A percentile compares a stretch with the other conserved stretches of the same genome.
Conservation (phyloP, 2,113 vertebrate species). For the Mohoua ochrocephala region DNA sequence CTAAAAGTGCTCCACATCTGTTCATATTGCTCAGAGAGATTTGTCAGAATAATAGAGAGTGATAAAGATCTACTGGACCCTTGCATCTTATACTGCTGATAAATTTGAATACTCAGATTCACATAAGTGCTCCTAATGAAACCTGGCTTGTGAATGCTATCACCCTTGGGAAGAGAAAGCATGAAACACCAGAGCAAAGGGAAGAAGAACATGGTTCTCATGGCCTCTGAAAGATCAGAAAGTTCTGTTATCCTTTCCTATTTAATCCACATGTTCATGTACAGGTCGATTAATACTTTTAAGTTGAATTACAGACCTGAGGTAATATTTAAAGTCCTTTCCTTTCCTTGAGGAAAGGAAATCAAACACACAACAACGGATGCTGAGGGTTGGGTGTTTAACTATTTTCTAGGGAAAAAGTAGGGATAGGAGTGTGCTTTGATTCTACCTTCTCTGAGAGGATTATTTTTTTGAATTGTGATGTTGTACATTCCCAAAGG, state of each 20-base stretch:
- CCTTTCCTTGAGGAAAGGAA: neutral
- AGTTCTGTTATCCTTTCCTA: neutral
- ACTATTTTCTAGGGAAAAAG: neutral
- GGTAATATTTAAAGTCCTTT: neutral
- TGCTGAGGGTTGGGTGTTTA: neutral
- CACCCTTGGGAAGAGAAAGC: neutral
- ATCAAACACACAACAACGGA: neutral
- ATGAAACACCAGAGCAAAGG: neutral
- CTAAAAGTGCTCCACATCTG: neutral
- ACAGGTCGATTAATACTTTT: neutral
- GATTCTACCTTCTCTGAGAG: neutral
- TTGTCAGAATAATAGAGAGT: neutral
- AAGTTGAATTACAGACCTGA: neutral
- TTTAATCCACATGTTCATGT: fast-evolving
- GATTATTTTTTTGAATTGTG: neutral
- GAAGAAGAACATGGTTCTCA: neutral
- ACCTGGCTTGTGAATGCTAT: neutral
- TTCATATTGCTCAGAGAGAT: neutral
- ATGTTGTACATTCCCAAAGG: fast-evolving
- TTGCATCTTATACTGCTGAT: neutral
- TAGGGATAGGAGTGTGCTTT: neutral
- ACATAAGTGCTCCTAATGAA: neutral
- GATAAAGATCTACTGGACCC: neutral
- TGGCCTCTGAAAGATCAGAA: neutral
- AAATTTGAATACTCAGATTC: neutral